Conservation (phyloP, 2,113 vertebrate genomes). For the Sapajus apella region DNA sequence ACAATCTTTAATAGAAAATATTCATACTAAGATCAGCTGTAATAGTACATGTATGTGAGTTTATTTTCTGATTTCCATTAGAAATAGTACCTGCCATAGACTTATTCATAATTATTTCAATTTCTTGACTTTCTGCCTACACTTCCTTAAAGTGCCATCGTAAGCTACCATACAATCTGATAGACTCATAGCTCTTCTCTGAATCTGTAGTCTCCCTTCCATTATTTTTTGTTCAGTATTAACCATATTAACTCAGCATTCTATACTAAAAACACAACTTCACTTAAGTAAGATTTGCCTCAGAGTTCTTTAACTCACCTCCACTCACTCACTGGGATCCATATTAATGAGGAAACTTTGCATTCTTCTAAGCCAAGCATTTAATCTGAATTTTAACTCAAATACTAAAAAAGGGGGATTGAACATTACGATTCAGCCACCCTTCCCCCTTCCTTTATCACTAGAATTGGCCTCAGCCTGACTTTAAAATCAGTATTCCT, state of each 20-base stretch:
- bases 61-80: background rate
- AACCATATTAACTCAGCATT: background rate
- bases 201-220: background rate
- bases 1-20: background rate
- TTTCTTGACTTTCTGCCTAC: background rate
- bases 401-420: background rate
- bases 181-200: background rate
- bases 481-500: background rate
- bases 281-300: background rate
- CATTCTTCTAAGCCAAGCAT: background rate
- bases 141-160: background rate
- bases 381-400: background rate
- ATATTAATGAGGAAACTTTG: conserved; percentile 3
- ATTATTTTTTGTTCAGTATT: background rate
- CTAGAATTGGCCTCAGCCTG: background rate
- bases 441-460: background rate
- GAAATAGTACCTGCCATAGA: background rate
- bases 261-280: background rate
- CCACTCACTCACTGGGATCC: background rate
- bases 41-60: background rate
- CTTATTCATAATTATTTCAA: background rate
- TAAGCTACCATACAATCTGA: background rate
- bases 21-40: background rate
- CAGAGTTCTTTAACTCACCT: background rate
- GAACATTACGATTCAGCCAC: background rate